These are phyloP conservation scores for Caenorhabditis sulstoni DNA, from an alignment of 2,888 invertebrate species.

Conservation along the genomic window DNA sequence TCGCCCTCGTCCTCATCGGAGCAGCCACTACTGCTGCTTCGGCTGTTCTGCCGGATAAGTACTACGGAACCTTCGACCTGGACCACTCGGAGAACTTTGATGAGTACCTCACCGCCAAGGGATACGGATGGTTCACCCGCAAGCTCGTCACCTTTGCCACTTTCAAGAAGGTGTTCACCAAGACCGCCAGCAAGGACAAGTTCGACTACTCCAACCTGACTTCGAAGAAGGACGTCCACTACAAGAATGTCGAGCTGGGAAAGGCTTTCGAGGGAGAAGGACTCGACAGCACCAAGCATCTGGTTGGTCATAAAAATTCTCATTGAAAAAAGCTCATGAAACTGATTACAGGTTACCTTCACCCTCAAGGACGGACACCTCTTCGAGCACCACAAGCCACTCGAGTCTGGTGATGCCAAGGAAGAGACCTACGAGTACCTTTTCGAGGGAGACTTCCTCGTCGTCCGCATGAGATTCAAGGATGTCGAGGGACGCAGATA, in stretches of 20 bases:
- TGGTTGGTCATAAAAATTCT: conserved; percentile 57
- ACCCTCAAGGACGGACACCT: conserved; percentile 66
- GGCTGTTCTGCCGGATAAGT: conserved; percentile 69
- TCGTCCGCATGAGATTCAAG: conserved; percentile 75
- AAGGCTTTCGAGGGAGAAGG: conserved; percentile 76
- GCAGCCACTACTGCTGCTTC: conserved; percentile 41
- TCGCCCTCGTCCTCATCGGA: conserved; percentile 55
- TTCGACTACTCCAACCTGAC: conserved; percentile 74
- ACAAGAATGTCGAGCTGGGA: conserved; percentile 73
- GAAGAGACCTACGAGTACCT: conserved; percentile 78
- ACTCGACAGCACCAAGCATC: conserved; percentile 76
- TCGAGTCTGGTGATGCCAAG: conserved; percentile 70
- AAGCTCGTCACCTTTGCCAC: conserved; percentile 72
- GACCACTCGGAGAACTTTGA: conserved; percentile 76
- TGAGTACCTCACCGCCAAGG: conserved; percentile 73
- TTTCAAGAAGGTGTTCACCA: conserved; percentile 73
- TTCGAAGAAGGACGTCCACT: conserved; percentile 77
- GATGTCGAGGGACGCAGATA: conserved; percentile 75
- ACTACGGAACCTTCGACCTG: conserved; percentile 71
- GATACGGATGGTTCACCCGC: conserved; percentile 75
- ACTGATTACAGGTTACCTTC: conserved; percentile 70
- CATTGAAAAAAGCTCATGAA: neutral
- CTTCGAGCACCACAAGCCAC: conserved; percentile 72
- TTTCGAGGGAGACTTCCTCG: conserved; percentile 70
- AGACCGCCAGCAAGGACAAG: conserved; percentile 37